Evolutionary conservation across 2,888 invertebrate species (phyloP).

Genomic region (Trachelus stipa): DNA sequence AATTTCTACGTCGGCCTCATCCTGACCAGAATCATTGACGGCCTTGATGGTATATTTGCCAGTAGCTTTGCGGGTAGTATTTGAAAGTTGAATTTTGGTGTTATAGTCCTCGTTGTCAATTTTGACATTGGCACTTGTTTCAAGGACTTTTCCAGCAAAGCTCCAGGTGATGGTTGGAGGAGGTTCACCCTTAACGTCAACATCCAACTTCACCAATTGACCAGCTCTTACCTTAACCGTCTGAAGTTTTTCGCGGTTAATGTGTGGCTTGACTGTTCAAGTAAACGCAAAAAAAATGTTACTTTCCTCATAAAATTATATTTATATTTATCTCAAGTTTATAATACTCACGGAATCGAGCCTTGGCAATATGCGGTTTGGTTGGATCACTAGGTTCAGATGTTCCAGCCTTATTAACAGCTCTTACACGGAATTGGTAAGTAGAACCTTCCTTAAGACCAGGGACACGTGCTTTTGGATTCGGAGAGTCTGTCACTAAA

Average conservation of each 20-base stretch:
- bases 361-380: constrained; percentile 88
- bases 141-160: constrained; percentile 75
- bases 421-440: constrained; percentile 95
- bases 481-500: constrained; percentile 73
- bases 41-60: constrained; percentile 93
- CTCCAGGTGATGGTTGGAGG: constrained; percentile 91
- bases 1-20: constrained; percentile 94
- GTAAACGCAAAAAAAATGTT: constrained; percentile 10
- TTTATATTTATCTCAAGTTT: constrained; percentile 1
- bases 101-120: constrained; percentile 93
- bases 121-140: constrained; percentile 76
- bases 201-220: constrained; percentile 89
- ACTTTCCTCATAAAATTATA: background rate
- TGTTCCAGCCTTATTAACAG: constrained; percentile 94
- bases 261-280: constrained; percentile 87
- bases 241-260: constrained; percentile 93
- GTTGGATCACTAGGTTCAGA: constrained; percentile 92
- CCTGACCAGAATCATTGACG: constrained; percentile 92
- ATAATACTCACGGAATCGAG: constrained; percentile 80
- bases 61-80: constrained; percentile 86
- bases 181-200: constrained; percentile 97
- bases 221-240: constrained; percentile 91
- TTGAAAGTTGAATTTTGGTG: constrained; percentile 84
- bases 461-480: constrained; percentile 84
- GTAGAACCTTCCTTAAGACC: constrained; percentile 90